phyloP scores from a whole-genome alignment of 2,797 vertebrate species.

The Miichthys miiuy region DNA sequence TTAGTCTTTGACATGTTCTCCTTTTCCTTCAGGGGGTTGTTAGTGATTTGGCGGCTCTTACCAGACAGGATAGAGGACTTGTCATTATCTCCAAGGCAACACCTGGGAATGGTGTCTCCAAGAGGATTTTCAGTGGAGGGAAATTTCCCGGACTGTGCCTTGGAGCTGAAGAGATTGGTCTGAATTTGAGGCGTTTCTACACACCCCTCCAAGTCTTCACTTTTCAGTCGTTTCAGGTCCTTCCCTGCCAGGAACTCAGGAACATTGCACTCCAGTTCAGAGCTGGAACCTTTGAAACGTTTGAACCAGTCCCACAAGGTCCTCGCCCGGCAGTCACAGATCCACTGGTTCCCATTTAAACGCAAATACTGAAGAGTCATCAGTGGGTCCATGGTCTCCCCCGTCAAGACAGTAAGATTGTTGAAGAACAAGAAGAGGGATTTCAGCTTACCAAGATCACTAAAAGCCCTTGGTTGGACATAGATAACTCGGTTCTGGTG shows the following conservation, averaged over 20 bases:
- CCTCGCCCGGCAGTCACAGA: conserved; percentile 95
- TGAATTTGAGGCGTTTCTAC: conserved; percentile 88
- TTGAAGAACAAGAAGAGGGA: conserved; percentile 97
- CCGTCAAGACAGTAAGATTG: conserved; percentile 92
- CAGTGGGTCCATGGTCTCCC: conserved; percentile 92
- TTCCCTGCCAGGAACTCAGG: conserved; percentile 88
- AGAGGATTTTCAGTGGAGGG: conserved; percentile 85
- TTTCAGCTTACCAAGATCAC: conserved; percentile 92
- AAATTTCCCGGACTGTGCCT: conserved; percentile 87
- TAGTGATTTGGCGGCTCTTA: conserved; percentile 90
- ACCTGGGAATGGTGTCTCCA: conserved; percentile 86
- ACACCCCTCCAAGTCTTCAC: conserved; percentile 91
- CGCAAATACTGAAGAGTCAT: conserved; percentile 94
- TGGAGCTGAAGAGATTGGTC: conserved; percentile 89
- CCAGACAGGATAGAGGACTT: conserved; percentile 94
- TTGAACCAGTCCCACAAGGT: conserved; percentile 98
- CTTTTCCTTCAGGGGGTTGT: conserved; percentile 93
- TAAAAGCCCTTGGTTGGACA: conserved; percentile 92
- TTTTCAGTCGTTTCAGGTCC: conserved; percentile 92
- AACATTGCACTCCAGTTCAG: conserved; percentile 92
- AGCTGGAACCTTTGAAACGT: conserved; percentile 97
- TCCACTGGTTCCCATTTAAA: conserved; percentile 98
- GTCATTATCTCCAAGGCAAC: conserved; percentile 93
- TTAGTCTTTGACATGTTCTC: conserved; percentile 96
- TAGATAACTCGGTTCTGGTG: conserved; percentile 93